Conservation (phyloP, 2,113 vertebrate genomes). For the Hippolais icterina region DNA sequence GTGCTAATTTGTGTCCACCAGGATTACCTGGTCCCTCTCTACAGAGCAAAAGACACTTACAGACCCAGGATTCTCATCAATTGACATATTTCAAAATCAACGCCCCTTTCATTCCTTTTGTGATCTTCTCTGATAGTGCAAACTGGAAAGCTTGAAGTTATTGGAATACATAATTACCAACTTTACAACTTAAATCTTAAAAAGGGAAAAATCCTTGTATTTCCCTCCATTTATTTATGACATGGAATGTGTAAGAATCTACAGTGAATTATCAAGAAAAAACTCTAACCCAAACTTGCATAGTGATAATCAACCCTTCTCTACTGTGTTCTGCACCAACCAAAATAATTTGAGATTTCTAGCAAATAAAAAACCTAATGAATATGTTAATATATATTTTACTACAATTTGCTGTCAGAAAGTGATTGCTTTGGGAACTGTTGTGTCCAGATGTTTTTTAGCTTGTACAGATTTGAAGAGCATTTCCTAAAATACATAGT, state of each 20-base stretch:
- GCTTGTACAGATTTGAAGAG: not conserved
- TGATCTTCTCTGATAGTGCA: not conserved
- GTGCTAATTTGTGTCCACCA: not conserved
- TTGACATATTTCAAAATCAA: not conserved
- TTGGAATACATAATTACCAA: not conserved
- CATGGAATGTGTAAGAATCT: not conserved
- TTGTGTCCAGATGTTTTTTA: not conserved
- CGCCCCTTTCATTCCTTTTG: not conserved
- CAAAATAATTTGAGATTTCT: not conserved
- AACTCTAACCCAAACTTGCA: fast-evolving
- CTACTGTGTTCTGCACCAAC: not conserved
- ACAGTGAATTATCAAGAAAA: not conserved
- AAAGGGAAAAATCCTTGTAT: not conserved
- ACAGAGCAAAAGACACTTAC: not conserved
- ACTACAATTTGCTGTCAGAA: not conserved
- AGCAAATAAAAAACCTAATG: not conserved
- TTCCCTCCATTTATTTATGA: not conserved
- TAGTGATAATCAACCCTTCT: not conserved
- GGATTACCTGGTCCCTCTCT: not conserved
- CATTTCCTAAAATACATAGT: not conserved
- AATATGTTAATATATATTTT: not conserved
- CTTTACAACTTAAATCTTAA: not conserved
- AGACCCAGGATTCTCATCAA: not conserved
- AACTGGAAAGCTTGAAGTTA: not conserved
- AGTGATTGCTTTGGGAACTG: not conserved